Percentiles rank a stretch among this genome's conserved stretches.
These are phyloP conservation scores for Drosophila sordidapex DNA, from an alignment of 2,888 invertebrate species.

Conservation along the genomic window DNA sequence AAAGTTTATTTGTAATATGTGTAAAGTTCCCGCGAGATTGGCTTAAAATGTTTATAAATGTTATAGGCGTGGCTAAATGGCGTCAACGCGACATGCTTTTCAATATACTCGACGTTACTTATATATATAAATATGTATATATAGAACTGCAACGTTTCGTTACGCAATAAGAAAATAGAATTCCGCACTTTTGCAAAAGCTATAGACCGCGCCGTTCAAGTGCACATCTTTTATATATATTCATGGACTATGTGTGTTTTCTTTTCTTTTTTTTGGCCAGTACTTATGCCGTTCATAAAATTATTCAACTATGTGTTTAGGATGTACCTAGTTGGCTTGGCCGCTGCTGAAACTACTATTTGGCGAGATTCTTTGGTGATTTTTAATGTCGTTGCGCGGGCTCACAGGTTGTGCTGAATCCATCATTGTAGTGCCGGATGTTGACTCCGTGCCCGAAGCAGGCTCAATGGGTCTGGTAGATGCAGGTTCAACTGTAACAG, in stretches of 20 bases:
- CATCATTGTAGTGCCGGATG: constrained; percentile 11
- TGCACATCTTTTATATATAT: constrained; percentile 7
- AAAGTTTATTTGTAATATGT: neutral
- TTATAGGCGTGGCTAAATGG: constrained; percentile 12
- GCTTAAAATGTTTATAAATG: constrained; percentile 20
- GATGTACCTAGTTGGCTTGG: constrained; percentile 46
- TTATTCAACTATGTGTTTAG: neutral
- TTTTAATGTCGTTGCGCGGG: constrained; percentile 28
- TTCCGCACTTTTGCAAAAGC: constrained; percentile 4
- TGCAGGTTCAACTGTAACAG: constrained; percentile 6
- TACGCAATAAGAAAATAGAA: constrained; percentile 12
- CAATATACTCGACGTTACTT: constrained; percentile 10
- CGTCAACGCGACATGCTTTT: neutral
- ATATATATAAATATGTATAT: neutral
- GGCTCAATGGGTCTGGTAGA: constrained; percentile 5
- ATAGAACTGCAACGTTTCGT: constrained; percentile 6
- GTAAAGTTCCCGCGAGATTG: constrained; percentile 23
- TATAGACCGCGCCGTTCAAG: neutral
- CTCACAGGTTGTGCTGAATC: constrained; percentile 20
- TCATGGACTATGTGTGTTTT: neutral
- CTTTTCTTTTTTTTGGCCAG: constrained; percentile 9
- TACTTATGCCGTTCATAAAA: neutral
- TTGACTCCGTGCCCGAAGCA: constrained; percentile 16
- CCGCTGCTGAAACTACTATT: constrained; percentile 52
- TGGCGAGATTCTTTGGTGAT: constrained; percentile 58